Base-by-base conservation (phyloP, 1,140 invertebrate genomes). In the Anthonomus grandis region DNA sequence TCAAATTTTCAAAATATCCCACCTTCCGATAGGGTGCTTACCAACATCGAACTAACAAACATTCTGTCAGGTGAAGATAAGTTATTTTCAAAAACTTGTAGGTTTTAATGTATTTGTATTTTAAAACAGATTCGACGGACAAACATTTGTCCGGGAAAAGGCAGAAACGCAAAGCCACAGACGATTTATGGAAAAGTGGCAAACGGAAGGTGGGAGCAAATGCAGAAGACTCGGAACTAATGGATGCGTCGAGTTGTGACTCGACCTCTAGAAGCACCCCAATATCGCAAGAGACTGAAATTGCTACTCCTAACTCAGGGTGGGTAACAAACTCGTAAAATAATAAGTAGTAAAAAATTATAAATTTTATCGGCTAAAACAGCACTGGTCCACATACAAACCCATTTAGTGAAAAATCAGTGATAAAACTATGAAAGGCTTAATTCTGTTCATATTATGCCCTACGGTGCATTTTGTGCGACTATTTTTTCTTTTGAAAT, bases 181-280 rank as follows among this genome's bases (percentile, higher is more conserved):
- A 81, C 21, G 74, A 78, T 37, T 67, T 75, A 24, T 81, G 78
- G 79, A 73, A 78, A 38, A 76, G 74, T 59, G 75, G 75, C 3
- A 80, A 81, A 38, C 70, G 77, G 44, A 80, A 80, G 70, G 69
- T 66, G 54, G 78, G 78, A 44, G 62, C 67, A n/a, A 68, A 68
- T 23, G 67, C 71, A 39, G 72, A 74, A 23, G 70, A 72, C 42
- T 77, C 81, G 37, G 79, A 81, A 17, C 45, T 81, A 21, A 59
- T 71, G 15, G 84, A 86, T 45, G 82, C 82, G 3, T 86, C 84
- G 1, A 86, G 85, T 57, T 83, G 83, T 5, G 81, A 83, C 74
- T 85, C 77, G 44, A 86, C 72, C 59, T 83, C 76, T 60, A 72
- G 69, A 59, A 85, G 74, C 57, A 83, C 74, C 65, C 83, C 75